A percentile compares a stretch with the other conserved stretches of the same genome.
These are phyloP conservation scores for Pipistrellus pygmaeus DNA, from an alignment of 2,797 vertebrate species.

Conservation along the genomic window DNA sequence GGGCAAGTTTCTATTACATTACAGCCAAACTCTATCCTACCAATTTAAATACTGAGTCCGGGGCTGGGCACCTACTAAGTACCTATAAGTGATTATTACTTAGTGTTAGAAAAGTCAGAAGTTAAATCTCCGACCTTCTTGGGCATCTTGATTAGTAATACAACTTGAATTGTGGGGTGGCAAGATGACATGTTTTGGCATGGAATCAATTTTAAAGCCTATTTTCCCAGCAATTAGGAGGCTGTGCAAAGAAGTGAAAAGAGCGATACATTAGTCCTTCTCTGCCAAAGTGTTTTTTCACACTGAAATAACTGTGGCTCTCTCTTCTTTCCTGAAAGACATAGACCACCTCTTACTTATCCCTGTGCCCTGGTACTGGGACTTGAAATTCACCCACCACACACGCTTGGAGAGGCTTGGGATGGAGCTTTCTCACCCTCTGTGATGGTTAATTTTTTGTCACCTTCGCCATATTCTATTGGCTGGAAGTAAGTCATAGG, in stretches of 20 bases:
- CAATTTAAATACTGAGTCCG: not conserved
- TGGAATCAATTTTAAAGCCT: not conserved
- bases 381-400: no score
- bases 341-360: not conserved
- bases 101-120: not conserved
- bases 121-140: not conserved
- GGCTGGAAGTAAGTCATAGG: not conserved
- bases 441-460: not conserved
- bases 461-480: not conserved
- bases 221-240: not conserved
- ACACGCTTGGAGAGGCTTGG: not conserved
- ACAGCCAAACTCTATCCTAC: not conserved
- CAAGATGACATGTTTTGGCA: not conserved
- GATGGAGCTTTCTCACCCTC: not conserved
- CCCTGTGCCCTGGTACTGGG: not conserved
- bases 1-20: not conserved
- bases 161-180: no score
- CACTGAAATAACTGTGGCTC: not conserved
- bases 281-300: rapidly evolving
- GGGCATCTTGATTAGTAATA: no score
- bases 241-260: no score
- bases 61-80: not conserved
- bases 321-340: not conserved
- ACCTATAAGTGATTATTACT: not conserved
- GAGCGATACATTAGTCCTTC: rapidly evolving